Conservation (phyloP, 2,113 vertebrate species). For the Chloropsis hardwickii region DNA sequence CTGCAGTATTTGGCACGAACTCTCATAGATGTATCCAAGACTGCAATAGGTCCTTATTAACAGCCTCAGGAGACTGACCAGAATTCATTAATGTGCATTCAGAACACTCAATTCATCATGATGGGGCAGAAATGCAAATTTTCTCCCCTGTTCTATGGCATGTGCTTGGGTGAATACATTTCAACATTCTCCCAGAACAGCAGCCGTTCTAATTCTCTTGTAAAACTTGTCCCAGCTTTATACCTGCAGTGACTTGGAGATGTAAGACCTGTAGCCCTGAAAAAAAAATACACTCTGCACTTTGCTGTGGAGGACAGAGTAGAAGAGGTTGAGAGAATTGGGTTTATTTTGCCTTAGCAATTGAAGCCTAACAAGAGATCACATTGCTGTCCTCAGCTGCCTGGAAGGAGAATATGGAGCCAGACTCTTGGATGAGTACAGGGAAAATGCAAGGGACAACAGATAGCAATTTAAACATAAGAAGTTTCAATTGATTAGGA, state of each 20-base stretch:
- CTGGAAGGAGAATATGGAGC: neutral
- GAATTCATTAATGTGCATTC: neutral
- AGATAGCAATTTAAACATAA: neutral
- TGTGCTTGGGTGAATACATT: neutral
- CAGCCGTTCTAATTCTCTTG: neutral
- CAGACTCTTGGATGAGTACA: neutral
- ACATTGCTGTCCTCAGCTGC: neutral
- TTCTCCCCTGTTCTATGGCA: neutral
- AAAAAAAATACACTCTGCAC: neutral
- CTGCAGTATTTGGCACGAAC: neutral
- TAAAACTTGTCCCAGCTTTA: neutral
- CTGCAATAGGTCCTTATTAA: neutral
- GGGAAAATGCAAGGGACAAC: neutral
- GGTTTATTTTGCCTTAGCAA: neutral
- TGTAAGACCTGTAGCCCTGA: neutral
- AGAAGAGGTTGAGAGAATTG: neutral
- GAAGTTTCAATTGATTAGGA: neutral
- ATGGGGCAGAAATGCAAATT: neutral
- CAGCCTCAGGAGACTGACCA: neutral
- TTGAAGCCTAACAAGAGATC: neutral
- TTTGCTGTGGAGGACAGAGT: neutral
- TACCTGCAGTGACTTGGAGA: neutral
- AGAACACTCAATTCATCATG: neutral
- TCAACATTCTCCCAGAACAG: neutral
- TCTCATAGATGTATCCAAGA: neutral